A percentile compares a stretch with the other conserved stretches of the same genome.
phyloP scores from a whole-genome alignment of 2,113 vertebrate species.

The Lophochroa leadbeateri region DNA sequence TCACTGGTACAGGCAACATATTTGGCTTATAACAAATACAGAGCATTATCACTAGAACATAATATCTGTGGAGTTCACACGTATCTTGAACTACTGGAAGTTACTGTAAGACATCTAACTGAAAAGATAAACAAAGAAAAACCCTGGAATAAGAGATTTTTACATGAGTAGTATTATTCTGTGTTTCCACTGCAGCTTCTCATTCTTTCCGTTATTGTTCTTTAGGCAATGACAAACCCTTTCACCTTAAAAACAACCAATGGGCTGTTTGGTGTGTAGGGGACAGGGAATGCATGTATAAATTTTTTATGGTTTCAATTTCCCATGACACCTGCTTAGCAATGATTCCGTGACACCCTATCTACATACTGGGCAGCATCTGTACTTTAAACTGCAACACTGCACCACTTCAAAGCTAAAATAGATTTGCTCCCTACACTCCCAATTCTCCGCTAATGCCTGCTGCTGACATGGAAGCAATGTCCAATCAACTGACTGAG shows the following conservation, averaged over 20 bases:
- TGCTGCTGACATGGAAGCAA: background rate
- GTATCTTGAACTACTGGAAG: background rate
- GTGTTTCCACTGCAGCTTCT: background rate
- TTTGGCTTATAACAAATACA: background rate
- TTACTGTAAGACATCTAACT: background rate
- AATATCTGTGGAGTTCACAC: background rate
- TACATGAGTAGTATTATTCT: background rate
- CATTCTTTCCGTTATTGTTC: background rate
- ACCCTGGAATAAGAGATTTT: background rate
- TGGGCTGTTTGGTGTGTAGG: background rate
- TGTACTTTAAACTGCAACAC: background rate
- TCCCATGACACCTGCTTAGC: background rate
- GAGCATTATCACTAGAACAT: background rate
- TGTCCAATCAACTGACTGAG: background rate
- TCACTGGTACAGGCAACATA: background rate
- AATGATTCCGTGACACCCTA: background rate
- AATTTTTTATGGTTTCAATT: background rate
- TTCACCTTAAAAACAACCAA: background rate
- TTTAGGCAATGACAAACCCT: background rate
- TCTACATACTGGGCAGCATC: background rate
- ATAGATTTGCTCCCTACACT: background rate
- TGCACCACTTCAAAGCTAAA: background rate
- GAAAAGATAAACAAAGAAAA: background rate
- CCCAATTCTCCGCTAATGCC: background rate
- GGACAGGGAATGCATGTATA: accelerated